phyloP scores from a whole-genome alignment of 2,888 invertebrate genomes.

The Ryuthela nishihirai region DNA sequence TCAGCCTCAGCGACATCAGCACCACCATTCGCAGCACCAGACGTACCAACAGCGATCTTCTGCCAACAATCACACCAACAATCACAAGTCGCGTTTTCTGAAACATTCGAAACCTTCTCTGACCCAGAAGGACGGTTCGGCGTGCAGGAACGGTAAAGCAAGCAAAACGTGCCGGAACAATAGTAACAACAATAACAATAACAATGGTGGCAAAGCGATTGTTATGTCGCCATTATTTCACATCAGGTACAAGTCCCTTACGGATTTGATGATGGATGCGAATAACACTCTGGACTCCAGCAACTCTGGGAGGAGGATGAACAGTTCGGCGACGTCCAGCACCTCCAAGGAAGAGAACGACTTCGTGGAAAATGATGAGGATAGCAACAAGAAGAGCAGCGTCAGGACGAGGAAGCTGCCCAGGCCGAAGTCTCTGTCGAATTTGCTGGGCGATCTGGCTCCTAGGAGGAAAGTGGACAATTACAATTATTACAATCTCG shows the following conservation, averaged over 20 bases:
- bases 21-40: constrained; percentile 8
- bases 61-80: no score
- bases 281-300: constrained; percentile 71
- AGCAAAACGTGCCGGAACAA: no score
- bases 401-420: constrained; percentile 69
- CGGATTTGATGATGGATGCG: constrained; percentile 55
- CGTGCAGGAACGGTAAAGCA: no score
- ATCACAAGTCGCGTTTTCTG: constrained; percentile 19
- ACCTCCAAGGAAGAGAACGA: constrained; percentile 47
- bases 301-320: constrained; percentile 73
- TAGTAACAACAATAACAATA: constrained; percentile 12
- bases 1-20: background rate
- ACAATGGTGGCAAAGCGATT: constrained; percentile 32
- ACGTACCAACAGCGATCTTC: background rate
- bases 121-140: constrained; percentile 9
- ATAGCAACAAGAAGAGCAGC: constrained; percentile 51
- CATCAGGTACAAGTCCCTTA: constrained; percentile 59
- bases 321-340: constrained; percentile 55
- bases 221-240: constrained; percentile 71
- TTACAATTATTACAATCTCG: constrained; percentile 30
- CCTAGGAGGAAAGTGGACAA: constrained; percentile 31
- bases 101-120: constrained; percentile 59
- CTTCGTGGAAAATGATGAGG: constrained; percentile 4
- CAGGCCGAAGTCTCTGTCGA: constrained; percentile 79
- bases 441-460: constrained; percentile 60